Percentiles rank a stretch among this genome's conserved stretches.
These are phyloP conservation scores for Anguilla rostrata DNA, from an alignment of 2,113 vertebrate genomes.

Conservation along the genomic window DNA sequence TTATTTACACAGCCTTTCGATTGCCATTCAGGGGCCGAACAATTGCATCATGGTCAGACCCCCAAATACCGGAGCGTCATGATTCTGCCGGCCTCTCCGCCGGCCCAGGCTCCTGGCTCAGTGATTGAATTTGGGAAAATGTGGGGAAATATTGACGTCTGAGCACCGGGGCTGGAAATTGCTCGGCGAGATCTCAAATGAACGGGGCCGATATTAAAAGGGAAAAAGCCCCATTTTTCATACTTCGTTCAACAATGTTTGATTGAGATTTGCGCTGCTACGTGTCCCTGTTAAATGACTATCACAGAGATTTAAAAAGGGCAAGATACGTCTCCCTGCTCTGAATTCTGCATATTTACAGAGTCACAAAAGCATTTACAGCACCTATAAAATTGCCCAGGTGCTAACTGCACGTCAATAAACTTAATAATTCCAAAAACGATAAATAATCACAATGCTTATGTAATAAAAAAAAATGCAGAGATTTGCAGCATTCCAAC, in stretches of 20 bases:
- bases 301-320: not conserved
- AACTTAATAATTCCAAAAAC: no score
- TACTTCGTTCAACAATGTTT: not conserved
- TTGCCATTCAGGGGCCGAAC: not conserved
- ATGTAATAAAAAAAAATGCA: not conserved
- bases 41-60: not conserved
- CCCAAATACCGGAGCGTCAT: not conserved
- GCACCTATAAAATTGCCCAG: no score
- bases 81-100: not conserved
- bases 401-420: no score
- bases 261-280: not conserved
- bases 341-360: not conserved
- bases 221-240: not conserved
- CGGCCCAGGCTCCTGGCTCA: no score
- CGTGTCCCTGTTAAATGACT: not conserved
- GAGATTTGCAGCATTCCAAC: not conserved
- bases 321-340: not conserved
- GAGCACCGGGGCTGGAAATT: not conserved
- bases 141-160: not conserved
- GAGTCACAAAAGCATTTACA: no score
- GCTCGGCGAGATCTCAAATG: not conserved
- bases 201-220: not conserved
- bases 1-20: not conserved
- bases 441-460: no score
- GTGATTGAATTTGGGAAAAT: conserved; percentile 12